Evolutionary conservation across 2,888 invertebrate species (phyloP).

Genomic region (Vanessa cardui): DNA sequence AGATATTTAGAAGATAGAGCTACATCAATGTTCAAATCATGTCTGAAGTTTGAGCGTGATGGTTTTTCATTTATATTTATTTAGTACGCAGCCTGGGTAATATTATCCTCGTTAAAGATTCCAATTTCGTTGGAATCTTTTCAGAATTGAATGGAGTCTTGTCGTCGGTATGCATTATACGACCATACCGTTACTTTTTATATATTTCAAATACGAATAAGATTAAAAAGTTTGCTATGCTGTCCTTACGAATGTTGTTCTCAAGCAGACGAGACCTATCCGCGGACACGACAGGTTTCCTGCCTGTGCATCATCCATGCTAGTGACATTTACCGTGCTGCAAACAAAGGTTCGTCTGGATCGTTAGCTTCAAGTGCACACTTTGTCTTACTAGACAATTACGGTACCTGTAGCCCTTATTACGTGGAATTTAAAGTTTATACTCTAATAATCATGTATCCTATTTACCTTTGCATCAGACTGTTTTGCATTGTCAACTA

Average conservation of each 20-base stretch:
- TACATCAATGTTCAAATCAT: neutral
- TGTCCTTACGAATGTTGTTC: neutral
- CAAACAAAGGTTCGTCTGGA: conserved; percentile 58
- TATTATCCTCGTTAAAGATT: conserved; percentile 37
- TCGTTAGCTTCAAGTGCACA: conserved; percentile 43
- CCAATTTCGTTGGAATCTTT: conserved; percentile 37
- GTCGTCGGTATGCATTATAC: conserved; percentile 9
- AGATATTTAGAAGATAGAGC: too few relatives aligned
- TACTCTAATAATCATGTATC: conserved; percentile 3
- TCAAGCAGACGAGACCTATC: neutral
- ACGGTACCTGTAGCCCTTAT: conserved; percentile 12
- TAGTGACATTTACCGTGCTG: conserved; percentile 30
- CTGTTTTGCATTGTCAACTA: conserved; percentile 32
- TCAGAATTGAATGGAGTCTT: conserved; percentile 30
- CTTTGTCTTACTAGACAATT: conserved; percentile 14
- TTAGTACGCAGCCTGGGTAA: conserved; percentile 33
- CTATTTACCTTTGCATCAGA: conserved; percentile 10
- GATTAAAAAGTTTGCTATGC: neutral
- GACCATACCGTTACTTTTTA: neutral
- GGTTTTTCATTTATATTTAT: conserved; percentile 25
- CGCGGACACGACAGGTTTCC: conserved; percentile 16
- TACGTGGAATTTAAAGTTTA: conserved; percentile 5
- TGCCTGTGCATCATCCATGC: conserved; percentile 23
- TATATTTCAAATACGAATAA: neutral
- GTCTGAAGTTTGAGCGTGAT: conserved; percentile 15